Conservation (phyloP, 2,113 vertebrate genomes). For the Tachysurus fulvidraco region DNA sequence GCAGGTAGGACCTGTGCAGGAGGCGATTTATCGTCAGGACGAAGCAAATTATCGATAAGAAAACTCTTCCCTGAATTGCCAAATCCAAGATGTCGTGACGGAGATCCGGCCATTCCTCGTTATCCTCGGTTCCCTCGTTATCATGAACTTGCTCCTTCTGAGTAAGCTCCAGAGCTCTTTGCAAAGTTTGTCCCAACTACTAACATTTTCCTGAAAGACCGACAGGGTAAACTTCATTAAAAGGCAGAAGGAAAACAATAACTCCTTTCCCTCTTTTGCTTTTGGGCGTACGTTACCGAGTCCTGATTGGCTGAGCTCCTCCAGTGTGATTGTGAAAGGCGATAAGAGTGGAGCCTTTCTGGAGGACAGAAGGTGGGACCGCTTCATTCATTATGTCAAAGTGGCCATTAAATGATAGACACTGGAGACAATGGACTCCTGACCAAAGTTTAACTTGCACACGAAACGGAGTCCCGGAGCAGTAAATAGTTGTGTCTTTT, state of each 20-base stretch:
- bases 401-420: conserved; percentile 84
- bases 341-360: conserved; percentile 76
- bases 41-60: conserved; percentile 90
- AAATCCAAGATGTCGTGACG: conserved; percentile 76
- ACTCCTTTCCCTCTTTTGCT: conserved; percentile 66
- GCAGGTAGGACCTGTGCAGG: conserved; percentile 55
- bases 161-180: conserved; percentile 1
- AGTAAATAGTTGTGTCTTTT: conserved; percentile 75
- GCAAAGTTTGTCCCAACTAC: conserved; percentile 59
- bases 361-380: conserved; percentile 89
- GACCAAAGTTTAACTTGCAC: conserved; percentile 75
- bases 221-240: conserved; percentile 77
- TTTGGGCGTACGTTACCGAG: conserved; percentile 56
- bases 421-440: conserved; percentile 81
- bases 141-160: conserved; percentile 26
- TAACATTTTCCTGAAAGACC: conserved; percentile 64
- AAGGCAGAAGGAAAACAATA: conserved; percentile 73
- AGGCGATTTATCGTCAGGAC: conserved; percentile 67
- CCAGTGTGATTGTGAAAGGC: conserved; percentile 74
- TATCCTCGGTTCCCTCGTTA: conserved; percentile 12
- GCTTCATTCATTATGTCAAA: conserved; percentile 86
- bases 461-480: conserved; percentile 69
- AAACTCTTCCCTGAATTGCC: conserved; percentile 89
- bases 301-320: conserved; percentile 67
- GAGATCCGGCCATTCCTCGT: conserved; percentile 73